A percentile compares a stretch with the other conserved stretches of the same genome.
Evolutionary conservation across 2,888 invertebrate species (phyloP).

Genomic region (Tryphoninae sp.): DNA sequence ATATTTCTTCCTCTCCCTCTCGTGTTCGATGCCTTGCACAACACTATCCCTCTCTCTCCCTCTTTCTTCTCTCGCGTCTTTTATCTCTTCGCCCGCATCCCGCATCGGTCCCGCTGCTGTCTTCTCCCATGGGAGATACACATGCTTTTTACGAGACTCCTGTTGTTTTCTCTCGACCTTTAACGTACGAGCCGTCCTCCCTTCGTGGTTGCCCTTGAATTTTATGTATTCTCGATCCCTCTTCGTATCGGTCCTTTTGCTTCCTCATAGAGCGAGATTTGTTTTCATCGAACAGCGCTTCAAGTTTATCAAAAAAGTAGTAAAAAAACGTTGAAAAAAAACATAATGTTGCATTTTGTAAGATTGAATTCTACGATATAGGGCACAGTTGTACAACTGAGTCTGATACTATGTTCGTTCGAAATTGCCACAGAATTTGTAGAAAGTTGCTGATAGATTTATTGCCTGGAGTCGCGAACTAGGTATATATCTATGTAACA

Average conservation of each 20-base stretch:
- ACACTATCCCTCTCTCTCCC: slow-evolving; percentile 5
- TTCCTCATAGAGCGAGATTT: slow-evolving; percentile 46
- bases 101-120: background rate
- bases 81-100: slow-evolving; percentile 22
- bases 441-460: no score
- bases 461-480: no score
- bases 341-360: no score
- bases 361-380: no score
- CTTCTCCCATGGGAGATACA: slow-evolving; percentile 40
- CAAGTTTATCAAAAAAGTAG: no score
- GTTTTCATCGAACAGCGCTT: slow-evolving; percentile 17
- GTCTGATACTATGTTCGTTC: no score
- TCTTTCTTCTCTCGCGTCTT: background rate
- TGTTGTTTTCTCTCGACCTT: slow-evolving; percentile 61
- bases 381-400: no score
- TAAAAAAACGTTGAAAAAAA: no score
- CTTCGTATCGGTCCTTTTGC: slow-evolving; percentile 69
- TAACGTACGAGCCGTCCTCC: slow-evolving; percentile 64
- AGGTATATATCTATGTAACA: no score
- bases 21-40: slow-evolving; percentile 23
- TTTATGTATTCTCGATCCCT: slow-evolving; percentile 64
- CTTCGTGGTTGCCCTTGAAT: slow-evolving; percentile 75
- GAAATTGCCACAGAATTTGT: no score
- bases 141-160: slow-evolving; percentile 47
- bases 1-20: slow-evolving; percentile 53